These are phyloP conservation scores for Halcyon chelicuti DNA, from an alignment of 2,797 vertebrate genomes.

Conservation along the genomic window DNA sequence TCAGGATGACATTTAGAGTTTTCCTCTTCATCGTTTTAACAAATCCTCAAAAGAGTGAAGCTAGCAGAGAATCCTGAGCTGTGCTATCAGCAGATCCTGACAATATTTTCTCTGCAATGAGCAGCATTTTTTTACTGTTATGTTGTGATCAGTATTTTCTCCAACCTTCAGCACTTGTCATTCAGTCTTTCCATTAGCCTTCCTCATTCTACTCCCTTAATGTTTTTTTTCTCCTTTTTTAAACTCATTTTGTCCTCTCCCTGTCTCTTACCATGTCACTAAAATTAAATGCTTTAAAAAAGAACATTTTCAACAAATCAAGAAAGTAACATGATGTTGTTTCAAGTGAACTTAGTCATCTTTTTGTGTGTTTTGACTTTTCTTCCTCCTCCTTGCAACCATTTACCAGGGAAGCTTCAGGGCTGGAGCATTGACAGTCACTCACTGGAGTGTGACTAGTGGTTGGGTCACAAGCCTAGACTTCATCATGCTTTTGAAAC, in stretches of 20 bases:
- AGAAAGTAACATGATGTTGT: background rate
- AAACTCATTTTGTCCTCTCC: background rate
- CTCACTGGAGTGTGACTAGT: no score
- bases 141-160: conserved; percentile 5
- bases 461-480: background rate
- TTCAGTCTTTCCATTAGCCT: background rate
- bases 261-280: background rate
- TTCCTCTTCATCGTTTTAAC: background rate
- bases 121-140: background rate
- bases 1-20: background rate
- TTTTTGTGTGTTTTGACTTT: background rate
- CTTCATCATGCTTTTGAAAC: background rate
- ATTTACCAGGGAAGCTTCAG: background rate
- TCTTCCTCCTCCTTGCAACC: fast-evolving
- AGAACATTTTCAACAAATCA: background rate
- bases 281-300: background rate
- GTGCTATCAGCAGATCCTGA: background rate
- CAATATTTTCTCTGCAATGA: background rate
- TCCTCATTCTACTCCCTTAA: background rate
- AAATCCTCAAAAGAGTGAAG: background rate
- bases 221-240: background rate
- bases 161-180: background rate
- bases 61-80: background rate
- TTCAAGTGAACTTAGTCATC: background rate
- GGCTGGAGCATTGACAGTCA: background rate